Percentiles rank a stretch among this genome's conserved stretches.
Evolutionary conservation across 1,140 invertebrate species (phyloP).

Genomic region (Watersipora subatra): DNA sequence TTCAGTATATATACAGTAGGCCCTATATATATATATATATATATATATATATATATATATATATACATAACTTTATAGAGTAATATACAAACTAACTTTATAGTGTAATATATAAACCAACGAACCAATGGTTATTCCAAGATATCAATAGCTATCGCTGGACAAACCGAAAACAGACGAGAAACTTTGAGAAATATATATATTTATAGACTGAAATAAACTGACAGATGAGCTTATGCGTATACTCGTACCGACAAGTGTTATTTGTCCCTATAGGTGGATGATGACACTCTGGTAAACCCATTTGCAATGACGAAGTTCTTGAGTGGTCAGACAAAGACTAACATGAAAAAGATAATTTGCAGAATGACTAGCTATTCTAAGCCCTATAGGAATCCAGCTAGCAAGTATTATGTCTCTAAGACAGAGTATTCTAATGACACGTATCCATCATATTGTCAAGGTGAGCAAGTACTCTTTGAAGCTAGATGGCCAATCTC

Average conservation of each 20-base stretch:
- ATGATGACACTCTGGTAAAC: background rate
- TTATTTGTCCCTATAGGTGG: background rate
- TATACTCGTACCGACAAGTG: background rate
- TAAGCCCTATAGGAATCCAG: background rate
- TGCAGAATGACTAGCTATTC: background rate
- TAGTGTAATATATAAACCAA: no score
- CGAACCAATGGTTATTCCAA: no score
- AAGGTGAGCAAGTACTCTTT: no score
- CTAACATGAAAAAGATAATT: background rate
- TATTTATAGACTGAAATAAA: background rate
- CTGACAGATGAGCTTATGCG: background rate
- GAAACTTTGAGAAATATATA: background rate
- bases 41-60: no score
- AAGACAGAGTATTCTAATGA: background rate
- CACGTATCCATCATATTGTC: background rate
- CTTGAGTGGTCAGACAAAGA: background rate
- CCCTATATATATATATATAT: no score
- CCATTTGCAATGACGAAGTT: background rate
- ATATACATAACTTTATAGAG: no score
- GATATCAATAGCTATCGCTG: no score
- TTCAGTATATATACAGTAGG: no score
- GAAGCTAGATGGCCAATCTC: no score
- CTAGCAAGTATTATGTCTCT: background rate
- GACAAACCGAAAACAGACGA: no score
- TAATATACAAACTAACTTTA: no score